Base-by-base conservation (phyloP, 2,113 vertebrate genomes). In the Actenoides hombroni region DNA sequence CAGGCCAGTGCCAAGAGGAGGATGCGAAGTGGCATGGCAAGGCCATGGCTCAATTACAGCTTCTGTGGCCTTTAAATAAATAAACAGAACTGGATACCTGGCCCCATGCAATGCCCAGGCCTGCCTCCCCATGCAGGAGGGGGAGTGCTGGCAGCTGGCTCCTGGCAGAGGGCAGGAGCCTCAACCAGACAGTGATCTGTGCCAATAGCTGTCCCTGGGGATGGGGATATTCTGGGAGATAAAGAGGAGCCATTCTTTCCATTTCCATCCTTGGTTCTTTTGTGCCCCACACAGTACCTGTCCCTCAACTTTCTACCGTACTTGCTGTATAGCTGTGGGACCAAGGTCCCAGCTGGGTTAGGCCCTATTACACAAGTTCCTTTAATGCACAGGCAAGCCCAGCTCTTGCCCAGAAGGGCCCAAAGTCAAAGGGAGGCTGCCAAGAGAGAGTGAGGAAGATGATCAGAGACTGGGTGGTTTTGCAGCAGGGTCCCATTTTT, bases 61-160 rank as follows among this genome's bases (percentile, higher is more conserved):
- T 90, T 83, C 88, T 89, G 77, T 23, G 26, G 70, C 91, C 37
- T 92, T 92, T 97, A 97, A 97, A 97, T 97, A 96, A 97, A 96
- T 97, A 95, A 97, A 74, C 42, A 95, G 96, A 97, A 96, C 81
- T 65, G 42, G 77, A 97, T 88, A 96, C 88, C 73, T 59, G 46
- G 39, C 39, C 53, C 12, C 39, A 35, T 93, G 63, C 17, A 9
- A 80, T 92, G 60, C 54, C 59, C 37, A 24, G 44, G 51, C 60
- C 33, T 76, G 33, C 51, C 46, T 83, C 40, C 31, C 35, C 13
- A 2, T 4, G 9, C 33, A 13, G 10, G 54, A 56, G 37, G 18
- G 37, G 21, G 28, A n/a, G 17, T 20, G 33, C 73, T 88, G 40
- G 77, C 69, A 86, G 7, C 69, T 54, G 28, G 16, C 44, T 84